phyloP scores from a whole-genome alignment of 2,113 vertebrate genomes.

The Orcinus orca region DNA sequence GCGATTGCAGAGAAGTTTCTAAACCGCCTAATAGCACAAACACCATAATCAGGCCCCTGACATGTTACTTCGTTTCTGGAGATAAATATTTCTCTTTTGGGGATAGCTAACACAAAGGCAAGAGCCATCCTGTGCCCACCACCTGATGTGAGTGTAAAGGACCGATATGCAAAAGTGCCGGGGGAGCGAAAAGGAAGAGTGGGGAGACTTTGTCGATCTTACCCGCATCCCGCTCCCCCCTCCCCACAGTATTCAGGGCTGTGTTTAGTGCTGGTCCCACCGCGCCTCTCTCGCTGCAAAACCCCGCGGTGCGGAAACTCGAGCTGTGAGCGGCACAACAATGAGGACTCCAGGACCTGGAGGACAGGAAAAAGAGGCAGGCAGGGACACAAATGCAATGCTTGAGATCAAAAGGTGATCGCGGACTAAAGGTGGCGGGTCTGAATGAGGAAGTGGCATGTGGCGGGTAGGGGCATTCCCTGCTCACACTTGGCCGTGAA shows the following conservation, averaged over 20 bases:
- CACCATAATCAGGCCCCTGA: background rate
- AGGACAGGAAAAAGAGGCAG: background rate
- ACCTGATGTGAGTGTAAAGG: background rate
- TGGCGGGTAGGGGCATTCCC: background rate
- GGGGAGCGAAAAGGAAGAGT: too few species aligned
- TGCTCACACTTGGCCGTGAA: background rate
- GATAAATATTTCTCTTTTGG: background rate
- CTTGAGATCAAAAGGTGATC: background rate
- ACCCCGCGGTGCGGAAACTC: background rate
- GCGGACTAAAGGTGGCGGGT: rapidly evolving
- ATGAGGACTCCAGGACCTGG: rapidly evolving
- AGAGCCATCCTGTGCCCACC: background rate
- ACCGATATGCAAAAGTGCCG: rapidly evolving
- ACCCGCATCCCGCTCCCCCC: too few species aligned
- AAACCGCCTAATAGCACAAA: background rate
- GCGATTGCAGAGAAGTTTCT: background rate
- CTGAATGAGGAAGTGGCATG: background rate
- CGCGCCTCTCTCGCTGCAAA: background rate
- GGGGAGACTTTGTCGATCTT: too few species aligned
- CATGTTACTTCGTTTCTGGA: background rate
- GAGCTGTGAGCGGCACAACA: background rate
- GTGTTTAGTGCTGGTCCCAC: background rate
- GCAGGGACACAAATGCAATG: background rate
- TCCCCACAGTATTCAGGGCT: background rate
- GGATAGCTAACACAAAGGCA: background rate